Base-by-base conservation (phyloP, 2,113 vertebrate genomes). In the Amazona guildingii region DNA sequence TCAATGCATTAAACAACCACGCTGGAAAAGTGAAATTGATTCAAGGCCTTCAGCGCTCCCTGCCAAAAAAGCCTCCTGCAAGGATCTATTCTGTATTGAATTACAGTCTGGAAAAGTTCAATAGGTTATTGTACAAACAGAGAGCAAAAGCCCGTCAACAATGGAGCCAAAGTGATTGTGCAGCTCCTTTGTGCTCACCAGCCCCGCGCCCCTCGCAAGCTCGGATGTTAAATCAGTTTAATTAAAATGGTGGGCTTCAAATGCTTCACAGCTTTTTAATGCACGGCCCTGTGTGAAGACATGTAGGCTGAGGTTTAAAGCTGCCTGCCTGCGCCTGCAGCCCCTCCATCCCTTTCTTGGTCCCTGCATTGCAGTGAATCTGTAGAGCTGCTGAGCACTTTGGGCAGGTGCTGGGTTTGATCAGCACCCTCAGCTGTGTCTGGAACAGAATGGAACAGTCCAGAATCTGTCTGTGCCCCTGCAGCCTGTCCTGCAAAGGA, bases 51-150 rank as follows among this genome's bases (percentile, higher is more conserved):
- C 96, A 94, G 92, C 82, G 88, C 95, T 96, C 95, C 94, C 86
- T 96, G 96, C 96, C 96, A 96, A 97, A 97, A 97, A 97, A 97
- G 94, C 92, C 95, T 96, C 96, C 96, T 95, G 90, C 95, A 92
- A 96, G 95, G 96, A 97, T 97, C 96, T 97, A 96, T 97, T 96
- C 96, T 96, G 91, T 96, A 96, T 97, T 94, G 96, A 97, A 97
- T 97, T 96, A 95, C 96, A 97, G 96, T 94, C 95, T 94, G 94
- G 96, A 96, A 94, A 96, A 95, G 96, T 97, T 97, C 96, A 97
- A 97, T 96, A 97, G 96, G 96, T 97, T 96, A 97, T 97, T 97
- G 96, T 95, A 96, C 96, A 97, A 97, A 97, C 96, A 96, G 96
- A 97, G 95, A 96, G 96, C 83, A 96, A 96, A 96, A 97, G 95